phyloP scores from a whole-genome alignment of 2,797 vertebrate species.

The Scolopax bukidnonensis region DNA sequence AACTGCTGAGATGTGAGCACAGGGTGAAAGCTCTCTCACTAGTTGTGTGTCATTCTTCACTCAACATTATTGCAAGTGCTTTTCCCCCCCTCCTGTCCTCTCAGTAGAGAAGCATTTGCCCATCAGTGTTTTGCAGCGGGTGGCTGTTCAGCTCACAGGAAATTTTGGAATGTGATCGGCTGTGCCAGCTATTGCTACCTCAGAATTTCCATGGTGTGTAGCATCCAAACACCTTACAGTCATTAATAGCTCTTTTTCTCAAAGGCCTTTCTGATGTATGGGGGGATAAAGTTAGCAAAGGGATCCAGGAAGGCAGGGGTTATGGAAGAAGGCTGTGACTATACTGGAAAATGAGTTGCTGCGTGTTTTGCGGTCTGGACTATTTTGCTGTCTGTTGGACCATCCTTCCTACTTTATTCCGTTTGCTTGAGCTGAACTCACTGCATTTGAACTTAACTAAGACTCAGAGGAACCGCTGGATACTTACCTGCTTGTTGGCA shows the following conservation, averaged over 20 bases:
- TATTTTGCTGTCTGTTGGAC: not conserved
- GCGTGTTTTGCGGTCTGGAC: not conserved
- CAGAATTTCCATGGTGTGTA: not conserved
- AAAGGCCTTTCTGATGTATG: not conserved
- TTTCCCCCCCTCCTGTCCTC: not conserved
- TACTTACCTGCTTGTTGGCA: not conserved
- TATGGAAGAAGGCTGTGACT: not conserved
- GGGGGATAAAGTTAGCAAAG: not conserved
- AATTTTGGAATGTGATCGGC: rapidly evolving
- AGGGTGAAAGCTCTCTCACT: not conserved
- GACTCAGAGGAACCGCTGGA: not conserved
- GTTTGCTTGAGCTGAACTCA: not conserved
- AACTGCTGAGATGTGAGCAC: not conserved
- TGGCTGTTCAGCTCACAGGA: not conserved
- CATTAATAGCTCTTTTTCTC: not conserved
- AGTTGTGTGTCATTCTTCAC: not conserved
- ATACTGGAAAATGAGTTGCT: not conserved
- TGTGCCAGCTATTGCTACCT: not conserved
- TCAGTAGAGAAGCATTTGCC: not conserved
- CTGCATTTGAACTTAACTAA: not conserved
- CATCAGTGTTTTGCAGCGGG: not conserved
- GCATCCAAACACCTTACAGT: not conserved
- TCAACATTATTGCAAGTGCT: not conserved
- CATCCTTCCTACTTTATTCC: not conserved
- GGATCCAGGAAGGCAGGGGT: not conserved